These are phyloP conservation scores for Platichthys flesus DNA, from an alignment of 2,113 vertebrate genomes.

Conservation along the genomic window DNA sequence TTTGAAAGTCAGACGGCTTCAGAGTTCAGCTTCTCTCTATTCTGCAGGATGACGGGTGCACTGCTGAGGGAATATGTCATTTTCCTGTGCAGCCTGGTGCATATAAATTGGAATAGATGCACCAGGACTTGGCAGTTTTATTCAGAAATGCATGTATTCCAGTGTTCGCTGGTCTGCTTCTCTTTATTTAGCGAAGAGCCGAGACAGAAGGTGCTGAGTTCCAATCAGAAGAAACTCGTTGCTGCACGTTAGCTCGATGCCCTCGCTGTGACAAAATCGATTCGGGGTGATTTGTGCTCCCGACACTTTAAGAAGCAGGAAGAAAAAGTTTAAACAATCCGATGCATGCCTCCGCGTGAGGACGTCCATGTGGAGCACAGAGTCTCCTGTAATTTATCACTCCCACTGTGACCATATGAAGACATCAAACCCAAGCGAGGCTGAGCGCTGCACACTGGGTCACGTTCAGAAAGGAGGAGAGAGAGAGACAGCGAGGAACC, in stretches of 20 bases:
- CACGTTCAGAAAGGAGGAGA: constrained; percentile 31
- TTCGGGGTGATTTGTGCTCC: constrained; percentile 31
- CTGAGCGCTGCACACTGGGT: constrained; percentile 30
- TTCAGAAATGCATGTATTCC: background rate
- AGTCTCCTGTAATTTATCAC: constrained; percentile 50
- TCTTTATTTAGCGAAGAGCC: background rate
- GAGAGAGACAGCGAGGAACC: constrained; percentile 27
- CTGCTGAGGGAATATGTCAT: background rate
- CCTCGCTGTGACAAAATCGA: constrained; percentile 5
- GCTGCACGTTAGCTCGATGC: background rate
- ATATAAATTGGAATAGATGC: background rate
- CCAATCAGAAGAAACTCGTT: background rate
- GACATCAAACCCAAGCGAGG: constrained; percentile 60
- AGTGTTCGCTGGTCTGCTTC: background rate
- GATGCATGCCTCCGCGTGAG: constrained; percentile 39
- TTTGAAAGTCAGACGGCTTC: constrained; percentile 28
- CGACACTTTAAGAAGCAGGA: constrained; percentile 29
- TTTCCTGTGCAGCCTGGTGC: background rate
- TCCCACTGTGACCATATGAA: constrained; percentile 64
- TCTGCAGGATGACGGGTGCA: background rate
- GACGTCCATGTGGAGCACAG: constrained; percentile 54
- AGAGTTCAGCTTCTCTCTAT: constrained; percentile 10
- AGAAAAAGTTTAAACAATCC: constrained; percentile 42
- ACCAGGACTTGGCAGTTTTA: background rate
- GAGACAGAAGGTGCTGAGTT: constrained; percentile 21